Evolutionary conservation across 2,888 invertebrate genomes (phyloP), one percentile per base, ranked within the genome.

Genomic region (Eupithecia vulgata): DNA sequence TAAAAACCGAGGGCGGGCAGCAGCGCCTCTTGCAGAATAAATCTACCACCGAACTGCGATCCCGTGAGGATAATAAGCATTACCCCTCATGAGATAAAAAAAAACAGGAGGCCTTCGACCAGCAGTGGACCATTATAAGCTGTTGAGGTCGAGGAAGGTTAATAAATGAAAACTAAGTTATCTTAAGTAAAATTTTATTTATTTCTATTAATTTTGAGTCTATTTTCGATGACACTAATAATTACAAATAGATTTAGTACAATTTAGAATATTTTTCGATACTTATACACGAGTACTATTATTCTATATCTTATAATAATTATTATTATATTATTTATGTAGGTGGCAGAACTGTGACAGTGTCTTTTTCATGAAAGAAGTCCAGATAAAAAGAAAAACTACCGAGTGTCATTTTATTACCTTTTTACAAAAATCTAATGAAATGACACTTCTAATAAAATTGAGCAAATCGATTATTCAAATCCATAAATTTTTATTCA

Each of bases 221-320:
- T 84, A 81, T 80, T 80, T 82, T 81, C 81, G 84, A 84, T 83
- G 83, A 80, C 78, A 78, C 80, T 79, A 84, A 81, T 73, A 75
- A 75, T 79, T 78, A 79, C 77, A 79, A 78, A 78, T 79, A 77
- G 76, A 75, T 74, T 71, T 72, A 65, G 65, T 74, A 74, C 76
- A 78, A 73, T 79, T 79, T 79, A 79, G 79, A 79, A 79, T 79
- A 78, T 79, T 75, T 75, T 73, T 73, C 72, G 76, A 73, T 73
- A 71, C 76, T 76, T 76, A 78, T 69, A 70, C 74, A 74, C 66
- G 65, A 73, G 70, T 68, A 72, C 34, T 70, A 68, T 40, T 48
- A 67, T 4, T 1, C 13, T 65, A 68, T 72, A 57, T 45, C 17
- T 45, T 42, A 25, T 65, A 66, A 70, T 25, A 35, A 34, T 61